Evolutionary conservation across 2,797 vertebrate species (phyloP).

Genomic region (Sebastes steindachneri): DNA sequence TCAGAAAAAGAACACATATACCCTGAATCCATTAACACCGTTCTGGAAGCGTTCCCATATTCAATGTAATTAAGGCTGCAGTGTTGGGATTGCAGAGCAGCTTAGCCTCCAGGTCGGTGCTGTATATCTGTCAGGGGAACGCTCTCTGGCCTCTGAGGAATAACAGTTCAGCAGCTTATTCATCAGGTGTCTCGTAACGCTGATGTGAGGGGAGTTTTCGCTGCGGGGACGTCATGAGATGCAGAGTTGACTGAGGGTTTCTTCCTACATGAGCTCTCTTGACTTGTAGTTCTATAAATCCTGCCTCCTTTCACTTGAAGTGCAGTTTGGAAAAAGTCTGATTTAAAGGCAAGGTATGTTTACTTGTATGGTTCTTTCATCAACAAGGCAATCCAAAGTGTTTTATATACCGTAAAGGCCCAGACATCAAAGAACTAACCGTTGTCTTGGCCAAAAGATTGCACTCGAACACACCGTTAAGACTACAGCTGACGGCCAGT

Average conservation of each 20-base stretch:
- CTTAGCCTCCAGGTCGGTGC: background rate
- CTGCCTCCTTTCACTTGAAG: background rate
- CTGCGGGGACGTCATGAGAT: background rate
- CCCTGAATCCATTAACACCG: constrained; percentile 8
- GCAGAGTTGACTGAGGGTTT: background rate
- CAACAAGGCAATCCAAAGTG: background rate
- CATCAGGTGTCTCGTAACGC: constrained; percentile 5
- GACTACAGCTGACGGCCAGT: no score
- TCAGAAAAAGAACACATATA: background rate
- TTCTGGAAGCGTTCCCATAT: constrained; percentile 27
- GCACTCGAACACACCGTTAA: no score
- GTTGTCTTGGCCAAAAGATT: no score
- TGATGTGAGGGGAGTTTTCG: background rate
- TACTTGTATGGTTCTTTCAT: background rate
- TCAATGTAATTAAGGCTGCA: constrained; percentile 16
- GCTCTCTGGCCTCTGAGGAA: background rate
- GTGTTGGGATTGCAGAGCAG: background rate
- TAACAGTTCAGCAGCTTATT: constrained; percentile 2
- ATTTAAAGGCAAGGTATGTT: background rate
- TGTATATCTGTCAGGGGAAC: background rate
- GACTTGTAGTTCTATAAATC: background rate
- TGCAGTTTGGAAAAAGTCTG: background rate
- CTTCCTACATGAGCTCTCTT: no score
- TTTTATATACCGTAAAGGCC: background rate
- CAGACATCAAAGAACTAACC: no score